phyloP scores from a whole-genome alignment of 2,113 vertebrate genomes.

The Odocoileus hemionus region DNA sequence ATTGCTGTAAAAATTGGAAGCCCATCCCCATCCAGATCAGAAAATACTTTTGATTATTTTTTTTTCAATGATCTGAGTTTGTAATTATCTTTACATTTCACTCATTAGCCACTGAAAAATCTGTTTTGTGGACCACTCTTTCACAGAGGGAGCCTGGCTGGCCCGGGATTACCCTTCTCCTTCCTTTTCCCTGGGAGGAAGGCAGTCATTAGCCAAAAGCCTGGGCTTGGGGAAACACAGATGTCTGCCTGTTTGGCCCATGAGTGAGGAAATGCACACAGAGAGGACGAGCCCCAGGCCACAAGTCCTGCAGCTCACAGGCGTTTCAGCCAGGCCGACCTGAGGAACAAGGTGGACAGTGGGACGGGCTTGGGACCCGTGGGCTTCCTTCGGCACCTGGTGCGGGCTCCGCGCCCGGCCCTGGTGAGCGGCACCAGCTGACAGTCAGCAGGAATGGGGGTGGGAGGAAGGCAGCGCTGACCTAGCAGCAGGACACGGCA shows the following conservation, averaged over 20 bases:
- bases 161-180: background rate
- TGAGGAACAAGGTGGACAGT: background rate
- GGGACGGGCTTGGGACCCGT: background rate
- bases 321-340: background rate
- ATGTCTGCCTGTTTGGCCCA: conserved; percentile 24
- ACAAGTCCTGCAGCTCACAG: background rate
- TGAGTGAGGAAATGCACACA: background rate
- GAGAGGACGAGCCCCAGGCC: background rate
- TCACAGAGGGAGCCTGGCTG: background rate
- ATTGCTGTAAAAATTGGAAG: background rate
- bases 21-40: background rate
- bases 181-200: background rate
- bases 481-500: background rate
- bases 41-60: background rate
- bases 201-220: background rate
- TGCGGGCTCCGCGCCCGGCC: conserved; percentile 51
- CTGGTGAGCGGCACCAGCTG: conserved; percentile 66
- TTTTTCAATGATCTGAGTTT: background rate
- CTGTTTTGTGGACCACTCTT: background rate
- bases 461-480: conserved; percentile 60
- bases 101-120: background rate
- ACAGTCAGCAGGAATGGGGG: conserved; percentile 60
- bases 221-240: conserved; percentile 27
- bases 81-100: background rate
- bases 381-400: conserved; percentile 25